Conservation (phyloP, 30 jellyfish, hydroid and myxozoan species). For the Hydractinia echinata region DNA sequence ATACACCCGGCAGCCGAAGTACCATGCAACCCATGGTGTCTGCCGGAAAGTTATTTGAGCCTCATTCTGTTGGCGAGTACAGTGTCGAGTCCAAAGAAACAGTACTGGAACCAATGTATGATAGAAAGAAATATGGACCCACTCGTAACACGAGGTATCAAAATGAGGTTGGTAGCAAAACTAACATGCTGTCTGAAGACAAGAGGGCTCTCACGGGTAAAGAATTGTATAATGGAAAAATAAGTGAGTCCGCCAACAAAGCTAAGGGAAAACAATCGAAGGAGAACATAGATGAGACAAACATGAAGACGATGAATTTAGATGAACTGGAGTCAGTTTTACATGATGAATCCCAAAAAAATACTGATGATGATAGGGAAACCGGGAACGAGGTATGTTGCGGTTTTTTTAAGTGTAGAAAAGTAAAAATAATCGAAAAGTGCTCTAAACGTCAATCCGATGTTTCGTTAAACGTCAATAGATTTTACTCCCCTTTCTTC, state of each 20-base stretch:
- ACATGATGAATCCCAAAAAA: not conserved
- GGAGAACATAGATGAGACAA: conserved; percentile 12
- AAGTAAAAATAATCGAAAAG: not conserved
- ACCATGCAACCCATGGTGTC: conserved; percentile 40
- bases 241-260: not conserved
- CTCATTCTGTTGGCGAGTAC: conserved; percentile 13
- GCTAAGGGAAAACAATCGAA: not conserved
- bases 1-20: not conserved
- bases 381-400: not conserved
- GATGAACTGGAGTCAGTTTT: conserved; percentile 16
- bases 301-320: conserved; percentile 19
- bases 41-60: conserved; percentile 40
- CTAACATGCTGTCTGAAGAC: not conserved
- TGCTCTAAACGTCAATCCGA: not conserved
- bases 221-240: not conserved
- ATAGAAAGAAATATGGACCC: not conserved
- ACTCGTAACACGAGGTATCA: not conserved
- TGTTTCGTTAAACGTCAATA: not conserved
- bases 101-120: conserved; percentile 29
- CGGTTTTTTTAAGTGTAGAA: not conserved
- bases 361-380: conserved; percentile 5
- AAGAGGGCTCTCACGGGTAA: not conserved
- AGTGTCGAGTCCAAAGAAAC: not conserved
- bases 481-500: no score
- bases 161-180: not conserved